Percentiles rank a stretch among this genome's conserved stretches.
These are phyloP conservation scores for Salvelinus fontinalis DNA, from an alignment of 2,113 vertebrate genomes.

Conservation along the genomic window DNA sequence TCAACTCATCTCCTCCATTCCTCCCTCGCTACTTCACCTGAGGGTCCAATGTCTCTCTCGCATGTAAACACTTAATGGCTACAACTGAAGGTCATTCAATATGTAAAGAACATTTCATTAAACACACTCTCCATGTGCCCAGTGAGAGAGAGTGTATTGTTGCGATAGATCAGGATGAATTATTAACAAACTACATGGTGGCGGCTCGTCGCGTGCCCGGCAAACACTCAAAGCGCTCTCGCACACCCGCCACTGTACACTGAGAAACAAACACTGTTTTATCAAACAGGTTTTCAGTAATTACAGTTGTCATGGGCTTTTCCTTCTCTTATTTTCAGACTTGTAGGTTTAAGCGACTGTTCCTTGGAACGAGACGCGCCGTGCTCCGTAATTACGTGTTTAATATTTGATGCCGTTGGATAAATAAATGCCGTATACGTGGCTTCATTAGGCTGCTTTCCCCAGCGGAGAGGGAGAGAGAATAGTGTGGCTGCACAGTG, in stretches of 20 bases:
- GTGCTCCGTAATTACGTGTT: constrained; percentile 74
- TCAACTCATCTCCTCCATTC: constrained; percentile 6
- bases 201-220: background rate
- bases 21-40: background rate
- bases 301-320: constrained; percentile 62
- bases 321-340: constrained; percentile 44
- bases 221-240: background rate
- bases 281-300: constrained; percentile 67
- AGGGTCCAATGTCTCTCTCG: background rate
- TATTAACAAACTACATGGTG: constrained; percentile 21
- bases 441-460: constrained; percentile 69
- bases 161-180: constrained; percentile 34
- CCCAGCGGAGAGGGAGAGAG: constrained; percentile 54
- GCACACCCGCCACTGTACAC: background rate
- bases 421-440: constrained; percentile 70
- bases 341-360: constrained; percentile 73
- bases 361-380: constrained; percentile 69
- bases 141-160: constrained; percentile 43
- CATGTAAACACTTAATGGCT: background rate
- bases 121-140: constrained; percentile 38
- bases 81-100: constrained; percentile 21
- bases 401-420: constrained; percentile 77
- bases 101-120: constrained; percentile 55
- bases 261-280: constrained; percentile 49
- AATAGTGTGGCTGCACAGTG: constrained; percentile 53